phyloP scores from a whole-genome alignment of 2,797 vertebrate species.

The Sparus aurata region DNA sequence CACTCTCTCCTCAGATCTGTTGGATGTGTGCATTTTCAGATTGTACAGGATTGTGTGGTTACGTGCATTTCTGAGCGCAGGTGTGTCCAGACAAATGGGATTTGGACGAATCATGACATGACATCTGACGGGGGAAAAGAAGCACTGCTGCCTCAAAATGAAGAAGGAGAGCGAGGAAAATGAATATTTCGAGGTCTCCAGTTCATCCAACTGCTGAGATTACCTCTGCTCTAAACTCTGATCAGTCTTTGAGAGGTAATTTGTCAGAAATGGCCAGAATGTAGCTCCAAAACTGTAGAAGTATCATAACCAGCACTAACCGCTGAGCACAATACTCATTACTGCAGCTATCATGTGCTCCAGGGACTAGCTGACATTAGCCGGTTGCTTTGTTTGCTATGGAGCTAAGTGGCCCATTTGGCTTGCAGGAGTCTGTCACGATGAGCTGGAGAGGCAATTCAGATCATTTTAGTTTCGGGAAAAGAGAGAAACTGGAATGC shows the following conservation, averaged over 20 bases:
- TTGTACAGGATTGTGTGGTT: neutral
- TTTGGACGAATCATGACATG: slow-evolving; percentile 7
- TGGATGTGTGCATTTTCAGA: slow-evolving; percentile 6
- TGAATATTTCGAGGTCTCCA: slow-evolving; percentile 4
- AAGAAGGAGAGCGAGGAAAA: neutral
- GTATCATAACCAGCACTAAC: too few relatives aligned
- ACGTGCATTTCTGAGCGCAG: neutral
- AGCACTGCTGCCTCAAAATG: slow-evolving; percentile 25
- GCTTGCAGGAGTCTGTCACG: too few relatives aligned
- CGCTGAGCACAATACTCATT: too few relatives aligned
- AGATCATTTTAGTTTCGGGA: too few relatives aligned
- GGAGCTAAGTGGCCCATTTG: too few relatives aligned
- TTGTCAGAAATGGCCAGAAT: too few relatives aligned
- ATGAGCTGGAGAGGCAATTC: too few relatives aligned
- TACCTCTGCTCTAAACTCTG: neutral
- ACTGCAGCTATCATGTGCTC: too few relatives aligned
- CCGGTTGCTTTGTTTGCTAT: too few relatives aligned
- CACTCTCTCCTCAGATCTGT: neutral
- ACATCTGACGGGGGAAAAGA: slow-evolving; percentile 18
- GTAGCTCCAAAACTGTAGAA: too few relatives aligned
- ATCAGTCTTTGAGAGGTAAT: neutral
- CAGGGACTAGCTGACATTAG: too few relatives aligned
- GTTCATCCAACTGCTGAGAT: slow-evolving; percentile 1
- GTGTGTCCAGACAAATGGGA: neutral
- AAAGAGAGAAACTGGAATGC: too few relatives aligned